Base-by-base conservation (phyloP, 2,797 vertebrate species). In the Rhinoraja longicauda region DNA sequence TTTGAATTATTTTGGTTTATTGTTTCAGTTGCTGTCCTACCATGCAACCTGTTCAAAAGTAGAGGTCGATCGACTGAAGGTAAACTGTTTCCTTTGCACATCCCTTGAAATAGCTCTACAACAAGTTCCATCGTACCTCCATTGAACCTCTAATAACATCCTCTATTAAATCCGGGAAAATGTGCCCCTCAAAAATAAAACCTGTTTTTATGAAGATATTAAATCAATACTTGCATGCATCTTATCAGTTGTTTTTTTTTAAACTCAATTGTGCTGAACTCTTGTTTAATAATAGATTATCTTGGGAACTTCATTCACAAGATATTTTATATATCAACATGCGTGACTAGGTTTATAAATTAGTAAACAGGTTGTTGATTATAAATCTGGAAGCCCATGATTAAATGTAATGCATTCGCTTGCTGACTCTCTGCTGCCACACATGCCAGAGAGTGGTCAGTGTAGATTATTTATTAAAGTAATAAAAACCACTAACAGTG, bases 31-130 rank as follows among this genome's bases (percentile, higher is more conserved):
- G 97, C 94, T 97, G 94, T 97, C 97, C 82, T 97, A 97, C 94
- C 97, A 97, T 76, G 97, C 96, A 19, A 97, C 97, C 26, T 97
- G 97, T 94, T 97, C 97, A 93, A 97, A 97, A 94, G 96, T 96
- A 86, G 97, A 97, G 95, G 97, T 97, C 57, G 97, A 97, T 95
- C 95, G 96, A 94, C 96, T 97, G 13, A 97, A 97, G 96, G 97
- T 97, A 96, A 92, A 92, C 39, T 0, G 3, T 24, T 53, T 76
- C 24, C 45, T 59, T 90, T 62, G 93, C 72, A 72, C 15, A 92
- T 45, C 93, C 93, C 57, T 36, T 53, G 36, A 73, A 93, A 53
- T 26, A 53, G 6, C 72, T 29, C 24, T 75, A 92, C 67, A 10
- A 53, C 39, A 92, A 26, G 36, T 75, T 92, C 70, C 6, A n/a